Base-by-base conservation (phyloP, 2,888 invertebrate species). In the Agrochola lota region DNA sequence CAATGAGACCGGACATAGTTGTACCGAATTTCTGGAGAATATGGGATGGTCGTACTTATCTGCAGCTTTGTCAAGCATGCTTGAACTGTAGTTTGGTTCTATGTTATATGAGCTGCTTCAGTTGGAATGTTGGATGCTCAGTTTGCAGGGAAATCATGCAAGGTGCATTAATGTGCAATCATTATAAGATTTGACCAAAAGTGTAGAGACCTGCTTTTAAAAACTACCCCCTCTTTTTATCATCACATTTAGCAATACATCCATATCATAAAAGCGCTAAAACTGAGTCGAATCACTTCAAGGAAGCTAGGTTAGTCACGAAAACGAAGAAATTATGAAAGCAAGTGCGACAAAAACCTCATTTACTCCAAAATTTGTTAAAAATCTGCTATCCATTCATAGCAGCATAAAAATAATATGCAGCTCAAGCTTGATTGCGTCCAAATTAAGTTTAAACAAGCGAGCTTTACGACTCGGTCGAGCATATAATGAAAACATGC, bases 361-460 rank as follows among this genome's bases (percentile, higher is more conserved):
- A 75, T 66, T 35, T 20, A 20, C 23, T 11, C 7, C 26, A 59
- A 81, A 79, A 30, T 43, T 64, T 80, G 49, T 80, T 78, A 59
- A 59, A n/a, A 80, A 59, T 30, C 75, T 81, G 52, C 66, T 79
- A 52, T 43, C 62, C 62, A 82, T 81, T 79, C 81, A 66, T 81
- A 55, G 60, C 43, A 55, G 20, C 52, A 55, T 81, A 67, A 79
- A 79, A 55, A 79, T 79, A 66, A 75, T 78, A 74, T 76, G 66
- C 66, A 81, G 35, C 20, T 81, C 35, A 23, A 40, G 35, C 76
- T 75, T 81, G 81, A 79, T 81, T 79, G 76, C 81, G 7, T 35
- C 46, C 43, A 75, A 79, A 79, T 81, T 75, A 81, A 66, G 76
- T 79, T 81, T 62, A 67, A 79, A 79, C 81, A 79, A 81, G 76